Base-by-base conservation (phyloP, 2,797 vertebrate species). In the Acrossocheilus wenchowensis region DNA sequence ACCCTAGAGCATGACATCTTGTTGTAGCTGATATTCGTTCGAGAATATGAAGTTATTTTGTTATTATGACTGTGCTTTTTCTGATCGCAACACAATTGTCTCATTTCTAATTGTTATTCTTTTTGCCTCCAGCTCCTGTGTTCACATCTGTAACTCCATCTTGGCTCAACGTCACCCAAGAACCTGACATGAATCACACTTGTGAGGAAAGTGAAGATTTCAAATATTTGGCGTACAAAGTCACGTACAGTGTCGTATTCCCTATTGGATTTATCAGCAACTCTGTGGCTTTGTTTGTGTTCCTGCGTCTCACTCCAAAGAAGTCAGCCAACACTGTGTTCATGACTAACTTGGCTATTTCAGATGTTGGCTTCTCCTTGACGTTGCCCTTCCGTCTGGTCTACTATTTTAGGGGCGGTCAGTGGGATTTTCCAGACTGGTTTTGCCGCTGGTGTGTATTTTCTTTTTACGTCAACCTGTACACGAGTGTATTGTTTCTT, bases 401-500 rank as follows among this genome's bases (percentile, higher is more conserved):
- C 7, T 95, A 96, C 77, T 95, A 95, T 87, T 88, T 92, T 34
- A 88, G 19, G 4, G 82, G 36, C 0, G 91, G 91, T 0, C 72
- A 83, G 0, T 96, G 95, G 95, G 48, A 84, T 11, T 94, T 93
- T 19, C 89, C 93, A 2, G 93, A 95, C 69, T 94, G 94, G 94
- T 84, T 95, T 45, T 96, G 95, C 43, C 91, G 94, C 23, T 80
- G 92, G 73, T 95, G 94, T 4, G 90, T 93, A 23, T 95, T 72
- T 39, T 92, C 91, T 45, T 96, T 95, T 87, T 95, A 95, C 36
- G 15, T 95, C 36, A 95, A 96, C 85, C 92, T 95, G 36, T 95
- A 96, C 90, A 94, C 93, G 41, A 96, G 95, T 77, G 93, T 96
- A 83, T 89, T 95, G 82, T 94, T 96, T 88, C 94, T 96, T 48